Base-by-base conservation (phyloP, 2,797 vertebrate genomes). In the Pipistrellus nathusii region DNA sequence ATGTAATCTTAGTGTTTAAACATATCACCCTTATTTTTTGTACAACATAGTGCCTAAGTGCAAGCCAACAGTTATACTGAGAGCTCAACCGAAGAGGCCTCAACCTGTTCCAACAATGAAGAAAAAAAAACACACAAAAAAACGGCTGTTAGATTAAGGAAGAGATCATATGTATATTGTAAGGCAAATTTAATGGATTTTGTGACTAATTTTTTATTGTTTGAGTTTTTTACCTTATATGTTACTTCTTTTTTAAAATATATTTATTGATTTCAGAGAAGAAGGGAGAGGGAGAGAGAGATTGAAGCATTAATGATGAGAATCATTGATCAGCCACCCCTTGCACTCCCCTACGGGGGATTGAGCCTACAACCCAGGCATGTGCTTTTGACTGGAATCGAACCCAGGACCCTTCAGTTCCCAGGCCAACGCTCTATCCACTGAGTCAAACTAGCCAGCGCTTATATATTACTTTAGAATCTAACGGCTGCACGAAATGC, bases 181-280 rank as follows among this genome's bases (percentile, higher is more conserved):
- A 46, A 69, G 75, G 13, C 17, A 59, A 73, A 85, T 86, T 84
- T 62, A 68, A 90, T 25, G 59, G 21, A 17, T 69, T 96, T 84
- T 86, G 66, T 91, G 59, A 81, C 32, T 94, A 66, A 85, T 69
- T 92, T 91, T 91, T 95, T 64, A 69, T 84, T 83, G 80, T 90
- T 95, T 90, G 48, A 64, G 64, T 96, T 80, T 88, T 80, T 88
- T 27, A 53, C n/a, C 77, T 81, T 48, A 14, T 48, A 48, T 48
- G 12, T 48, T 48, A 48, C 46, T 48, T 48, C 11, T 14, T 48
- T 48, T 48, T 48, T 48, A 2, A 48, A 48, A 48, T 48, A 48
- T 48, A 48, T 48, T 48, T 48, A 48, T 48, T 48, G 25, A 59
- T 59, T 59, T 59, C 25, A 59, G 57, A 59, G 57, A 59, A 59